Conservation (phyloP, 1,140 invertebrate genomes). For the Watersipora subatra region DNA sequence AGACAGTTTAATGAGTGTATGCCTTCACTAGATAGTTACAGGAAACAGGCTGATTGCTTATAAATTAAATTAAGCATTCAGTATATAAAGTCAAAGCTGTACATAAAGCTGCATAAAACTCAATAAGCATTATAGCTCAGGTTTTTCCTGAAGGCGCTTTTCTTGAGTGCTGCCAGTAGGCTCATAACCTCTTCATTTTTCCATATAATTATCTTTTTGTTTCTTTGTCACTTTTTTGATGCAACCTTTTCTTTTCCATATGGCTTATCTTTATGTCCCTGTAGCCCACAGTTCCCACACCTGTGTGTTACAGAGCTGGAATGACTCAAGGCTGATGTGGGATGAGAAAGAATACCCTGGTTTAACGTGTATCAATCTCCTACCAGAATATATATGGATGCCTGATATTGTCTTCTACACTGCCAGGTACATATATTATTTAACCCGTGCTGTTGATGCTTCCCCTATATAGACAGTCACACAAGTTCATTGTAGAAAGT, state of each 20-base stretch:
- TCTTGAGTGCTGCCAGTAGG: not conserved
- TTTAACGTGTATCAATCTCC: not conserved
- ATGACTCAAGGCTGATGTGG: not conserved
- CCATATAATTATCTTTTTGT: not conserved
- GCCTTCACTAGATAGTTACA: too few species aligned
- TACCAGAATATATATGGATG: not conserved
- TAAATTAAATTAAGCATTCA: too few species aligned
- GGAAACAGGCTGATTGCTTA: too few species aligned
- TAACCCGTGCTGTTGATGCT: too few species aligned
- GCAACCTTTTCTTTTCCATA: not conserved
- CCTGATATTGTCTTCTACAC: not conserved
- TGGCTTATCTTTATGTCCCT: not conserved
- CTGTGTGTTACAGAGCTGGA: not conserved
- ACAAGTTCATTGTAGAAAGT: too few species aligned
- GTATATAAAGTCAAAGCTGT: too few species aligned
- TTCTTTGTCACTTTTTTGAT: not conserved
- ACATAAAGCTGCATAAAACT: too few species aligned
- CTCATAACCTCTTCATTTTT: not conserved
- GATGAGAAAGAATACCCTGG: not conserved
- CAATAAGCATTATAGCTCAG: too few species aligned
- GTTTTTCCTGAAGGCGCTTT: too few species aligned
- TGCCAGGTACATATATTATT: not conserved
- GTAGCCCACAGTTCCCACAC: not conserved
- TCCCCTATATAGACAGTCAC: too few species aligned
- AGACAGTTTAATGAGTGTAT: too few species aligned